phyloP scores from a whole-genome alignment of 2,888 invertebrate species.

The Ormyrus labotus region DNA sequence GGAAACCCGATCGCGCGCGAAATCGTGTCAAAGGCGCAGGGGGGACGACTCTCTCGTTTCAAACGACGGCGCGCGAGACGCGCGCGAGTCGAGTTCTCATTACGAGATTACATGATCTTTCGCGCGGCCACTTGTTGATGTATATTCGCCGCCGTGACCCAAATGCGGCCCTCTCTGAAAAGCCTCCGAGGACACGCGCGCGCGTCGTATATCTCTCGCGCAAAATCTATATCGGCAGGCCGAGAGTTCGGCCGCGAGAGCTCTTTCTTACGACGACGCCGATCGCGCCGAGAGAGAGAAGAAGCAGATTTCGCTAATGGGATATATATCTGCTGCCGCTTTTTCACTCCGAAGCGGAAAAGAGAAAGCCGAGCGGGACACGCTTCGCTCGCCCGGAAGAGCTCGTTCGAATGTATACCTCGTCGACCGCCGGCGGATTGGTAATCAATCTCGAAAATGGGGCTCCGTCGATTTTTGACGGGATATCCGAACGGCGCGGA shows the following conservation, averaged over 20 bases:
- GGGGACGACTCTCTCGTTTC: conserved; percentile 38
- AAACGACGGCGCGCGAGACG: not conserved
- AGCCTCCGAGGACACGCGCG: conserved; percentile 2
- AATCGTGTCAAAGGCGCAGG: conserved; percentile 48
- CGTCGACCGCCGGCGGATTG: too few relatives aligned
- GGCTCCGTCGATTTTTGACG: not conserved
- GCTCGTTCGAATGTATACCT: conserved; percentile 1
- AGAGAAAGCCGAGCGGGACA: conserved; percentile 16
- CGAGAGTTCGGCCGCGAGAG: conserved; percentile 15
- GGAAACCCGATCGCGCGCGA: conserved; percentile 52
- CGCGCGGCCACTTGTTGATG: conserved; percentile 51
- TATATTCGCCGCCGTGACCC: conserved; percentile 38
- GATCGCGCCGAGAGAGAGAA: not conserved
- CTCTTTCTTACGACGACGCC: conserved; percentile 23
- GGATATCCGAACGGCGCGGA: not conserved
- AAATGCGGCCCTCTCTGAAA: conserved; percentile 27
- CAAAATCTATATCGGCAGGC: conserved; percentile 27
- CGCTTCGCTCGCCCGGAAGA: not conserved
- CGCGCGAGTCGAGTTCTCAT: conserved; percentile 47
- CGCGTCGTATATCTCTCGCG: conserved; percentile 25
- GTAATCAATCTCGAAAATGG: conserved; percentile 14
- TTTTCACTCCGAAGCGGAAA: not conserved
- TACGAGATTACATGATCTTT: conserved; percentile 56
- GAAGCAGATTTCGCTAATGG: conserved; percentile 47
- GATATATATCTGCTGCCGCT: conserved; percentile 14